Conservation (phyloP, 2,888 invertebrate species). For the Pristionchus maxplancki region DNA sequence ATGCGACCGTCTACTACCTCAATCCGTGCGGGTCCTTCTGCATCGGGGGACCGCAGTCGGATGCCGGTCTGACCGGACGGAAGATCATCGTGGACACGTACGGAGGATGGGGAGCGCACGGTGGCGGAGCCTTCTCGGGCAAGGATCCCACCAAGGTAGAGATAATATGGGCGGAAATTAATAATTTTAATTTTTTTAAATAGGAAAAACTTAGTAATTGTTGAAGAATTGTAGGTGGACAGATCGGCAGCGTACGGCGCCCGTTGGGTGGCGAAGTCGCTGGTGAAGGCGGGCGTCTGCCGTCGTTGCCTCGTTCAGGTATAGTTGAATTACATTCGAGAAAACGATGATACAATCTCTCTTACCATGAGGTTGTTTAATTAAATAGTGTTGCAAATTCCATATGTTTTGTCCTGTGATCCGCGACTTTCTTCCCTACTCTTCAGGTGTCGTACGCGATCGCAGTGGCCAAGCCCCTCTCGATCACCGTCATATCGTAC, state of each 20-base stretch:
- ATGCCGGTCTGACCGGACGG: conserved; percentile 86
- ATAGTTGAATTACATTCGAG: too few relatives aligned
- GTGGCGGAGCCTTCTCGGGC: too few relatives aligned
- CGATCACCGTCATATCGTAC: conserved; percentile 96
- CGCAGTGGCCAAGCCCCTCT: conserved; percentile 95
- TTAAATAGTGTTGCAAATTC: too few relatives aligned
- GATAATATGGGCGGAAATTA: too few relatives aligned
- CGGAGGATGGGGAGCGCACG: too few relatives aligned
- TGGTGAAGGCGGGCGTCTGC: conserved; percentile 95
- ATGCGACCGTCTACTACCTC: conserved; percentile 92
- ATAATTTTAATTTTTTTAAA: too few relatives aligned
- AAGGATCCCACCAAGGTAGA: conserved; percentile 98
- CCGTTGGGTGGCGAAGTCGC: conserved; percentile 98
- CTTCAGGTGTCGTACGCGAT: conserved; percentile 94
- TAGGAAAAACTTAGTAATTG: too few relatives aligned
- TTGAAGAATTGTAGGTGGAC: too few relatives aligned
- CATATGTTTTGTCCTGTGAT: too few relatives aligned
- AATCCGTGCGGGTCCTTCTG: conserved; percentile 97
- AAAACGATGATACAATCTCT: too few relatives aligned
- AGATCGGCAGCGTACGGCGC: conserved; percentile 97
- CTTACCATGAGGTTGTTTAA: too few relatives aligned
- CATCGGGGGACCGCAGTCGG: conserved; percentile 52
- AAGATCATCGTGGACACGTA: conserved; percentile 99
- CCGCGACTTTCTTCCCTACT: too few relatives aligned
- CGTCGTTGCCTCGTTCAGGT: conserved; percentile 96